Evolutionary conservation across 1,140 invertebrate genomes (phyloP), one percentile per base, ranked within the genome.

Genomic region (Drosophila grimshawi): DNA sequence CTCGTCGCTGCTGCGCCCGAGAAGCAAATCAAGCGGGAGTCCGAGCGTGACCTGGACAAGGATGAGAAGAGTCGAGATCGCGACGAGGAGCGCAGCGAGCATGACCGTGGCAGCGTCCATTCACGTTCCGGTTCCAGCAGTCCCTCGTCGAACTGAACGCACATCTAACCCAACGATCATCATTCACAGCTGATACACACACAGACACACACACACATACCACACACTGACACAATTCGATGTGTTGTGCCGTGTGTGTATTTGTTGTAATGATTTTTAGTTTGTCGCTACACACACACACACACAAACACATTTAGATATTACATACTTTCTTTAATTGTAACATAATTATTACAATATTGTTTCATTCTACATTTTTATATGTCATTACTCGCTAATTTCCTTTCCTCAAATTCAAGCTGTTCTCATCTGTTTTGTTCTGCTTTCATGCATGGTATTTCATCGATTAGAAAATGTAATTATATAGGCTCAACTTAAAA

Each of bases 401-500:
- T 75, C 43, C 8, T 6, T 10, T 4, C 27, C 49, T 43, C 19
- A 19, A 19, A 29, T 41, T 61, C 51, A 51, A 45, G 49, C 37
- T 76, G 69, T 72, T 64, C 59, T 60, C 48, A 49, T 37, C 10
- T 29, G 32, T 48, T 41, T 11, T 30, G 66, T 62, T 45, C 59
- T 69, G 57, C 45, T 57, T 57, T 69, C 55, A 68, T 53, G 57
- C 27, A 73, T 62, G 79, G 81, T 86, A 73, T 78, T 72, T 67
- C 19, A 80, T 66, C 71, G 69, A 78, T 76, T 88, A 88, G 83
- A 80, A 80, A 88, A 89, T 88, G 77, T 83, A 89, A 71, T 80
- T 89, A 70, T 75, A 83, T 89, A 88, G 80, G 77, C 76, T 86
- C 80, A 83, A 82, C 83, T 80, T 88, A 82, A 80, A 70, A 78